Evolutionary conservation across 2,888 invertebrate genomes (phyloP).

Genomic region (Drosophila histrio): DNA sequence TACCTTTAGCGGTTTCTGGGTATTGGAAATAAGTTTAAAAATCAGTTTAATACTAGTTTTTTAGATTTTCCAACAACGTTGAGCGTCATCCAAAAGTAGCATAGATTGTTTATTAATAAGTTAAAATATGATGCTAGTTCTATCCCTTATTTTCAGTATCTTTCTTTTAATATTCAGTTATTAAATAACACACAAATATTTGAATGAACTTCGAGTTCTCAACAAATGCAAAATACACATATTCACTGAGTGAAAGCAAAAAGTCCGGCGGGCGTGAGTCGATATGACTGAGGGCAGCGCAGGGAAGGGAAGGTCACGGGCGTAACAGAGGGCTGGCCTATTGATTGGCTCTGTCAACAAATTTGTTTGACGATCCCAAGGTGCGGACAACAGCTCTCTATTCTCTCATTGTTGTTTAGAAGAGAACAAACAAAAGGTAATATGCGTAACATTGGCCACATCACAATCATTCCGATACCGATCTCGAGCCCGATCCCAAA

Average conservation of each 20-base stretch:
- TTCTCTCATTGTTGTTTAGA: slow-evolving; percentile 14
- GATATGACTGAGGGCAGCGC: background rate
- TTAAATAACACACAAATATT: background rate
- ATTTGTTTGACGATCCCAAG: slow-evolving; percentile 28
- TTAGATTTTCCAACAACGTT: too few relatives aligned
- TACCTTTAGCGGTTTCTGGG: too few relatives aligned
- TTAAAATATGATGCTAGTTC: too few relatives aligned
- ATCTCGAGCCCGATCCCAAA: background rate
- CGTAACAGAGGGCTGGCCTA: slow-evolving; percentile 28
- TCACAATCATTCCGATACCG: slow-evolving; percentile 10
- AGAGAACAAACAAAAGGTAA: slow-evolving; percentile 32
- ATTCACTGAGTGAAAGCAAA: background rate
- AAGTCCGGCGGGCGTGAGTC: background rate
- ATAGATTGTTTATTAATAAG: too few relatives aligned
- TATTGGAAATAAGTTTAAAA: too few relatives aligned
- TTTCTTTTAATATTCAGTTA: background rate
- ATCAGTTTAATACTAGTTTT: too few relatives aligned
- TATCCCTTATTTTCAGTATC: background rate
- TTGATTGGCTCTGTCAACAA: slow-evolving; percentile 48
- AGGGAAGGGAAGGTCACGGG: background rate
- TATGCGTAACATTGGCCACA: slow-evolving; percentile 35
- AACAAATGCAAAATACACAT: background rate
- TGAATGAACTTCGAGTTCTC: background rate
- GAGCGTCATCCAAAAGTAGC: too few relatives aligned
- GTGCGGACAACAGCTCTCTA: slow-evolving; percentile 27